Conservation (phyloP, 2,888 invertebrate genomes). For the Alloscopus bannaensis region DNA sequence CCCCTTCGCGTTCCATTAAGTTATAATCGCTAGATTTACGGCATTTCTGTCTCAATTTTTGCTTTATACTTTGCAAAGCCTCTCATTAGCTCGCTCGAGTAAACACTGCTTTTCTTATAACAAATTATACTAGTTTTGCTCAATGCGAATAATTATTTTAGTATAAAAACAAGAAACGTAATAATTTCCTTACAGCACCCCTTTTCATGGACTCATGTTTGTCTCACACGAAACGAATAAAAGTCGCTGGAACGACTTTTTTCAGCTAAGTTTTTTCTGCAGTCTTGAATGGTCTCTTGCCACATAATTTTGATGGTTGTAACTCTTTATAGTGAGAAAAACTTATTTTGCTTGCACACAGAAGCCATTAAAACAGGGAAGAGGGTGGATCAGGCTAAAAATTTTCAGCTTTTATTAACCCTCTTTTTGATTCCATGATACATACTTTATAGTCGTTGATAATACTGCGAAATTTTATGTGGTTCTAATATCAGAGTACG, state of each 20-base stretch:
- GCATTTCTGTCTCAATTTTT: conserved; percentile 25
- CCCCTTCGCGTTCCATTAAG: conserved; percentile 49
- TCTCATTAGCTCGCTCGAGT: conserved; percentile 5
- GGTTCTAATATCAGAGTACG: conserved; percentile 40
- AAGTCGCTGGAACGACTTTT: conserved; percentile 1
- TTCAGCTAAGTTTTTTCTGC: background rate
- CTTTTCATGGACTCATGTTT: background rate
- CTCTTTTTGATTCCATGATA: conserved; percentile 56
- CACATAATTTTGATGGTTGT: conserved; percentile 40
- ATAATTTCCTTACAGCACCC: conserved; percentile 6
- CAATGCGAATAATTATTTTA: conserved; percentile 5
- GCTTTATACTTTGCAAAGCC: conserved; percentile 22
- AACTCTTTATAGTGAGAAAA: conserved; percentile 53
- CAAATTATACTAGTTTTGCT: conserved; percentile 3
- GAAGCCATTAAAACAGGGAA: conserved; percentile 60
- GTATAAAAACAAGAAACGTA: background rate
- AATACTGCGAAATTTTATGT: conserved; percentile 29
- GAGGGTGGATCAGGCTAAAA: conserved; percentile 56
- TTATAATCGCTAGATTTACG: conserved; percentile 53
- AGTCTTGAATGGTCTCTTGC: background rate
- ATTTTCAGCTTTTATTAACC: conserved; percentile 55
- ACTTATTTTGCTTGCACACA: conserved; percentile 52
- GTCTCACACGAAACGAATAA: background rate
- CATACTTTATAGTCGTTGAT: conserved; percentile 27
- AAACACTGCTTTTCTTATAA: conserved; percentile 4